A percentile compares a stretch with the other conserved stretches of the same genome.
Conservation (phyloP, 2,113 vertebrate genomes). For the Delphinapterus leucas region DNA sequence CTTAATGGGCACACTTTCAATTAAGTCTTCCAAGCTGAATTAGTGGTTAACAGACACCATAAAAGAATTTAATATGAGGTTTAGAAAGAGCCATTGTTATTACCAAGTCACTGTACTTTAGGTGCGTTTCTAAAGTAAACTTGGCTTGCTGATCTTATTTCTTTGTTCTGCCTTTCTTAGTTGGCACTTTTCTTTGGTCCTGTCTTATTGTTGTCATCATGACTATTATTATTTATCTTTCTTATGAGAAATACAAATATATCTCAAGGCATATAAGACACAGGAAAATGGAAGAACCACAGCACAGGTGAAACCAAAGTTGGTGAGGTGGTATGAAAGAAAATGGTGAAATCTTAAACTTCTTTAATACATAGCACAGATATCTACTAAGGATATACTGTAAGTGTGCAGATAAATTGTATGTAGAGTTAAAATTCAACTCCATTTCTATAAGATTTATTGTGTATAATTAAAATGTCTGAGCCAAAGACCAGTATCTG, state of each 20-base stretch:
- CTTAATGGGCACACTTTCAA: background rate
- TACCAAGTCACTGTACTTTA: background rate
- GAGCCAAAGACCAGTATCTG: background rate
- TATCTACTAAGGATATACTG: background rate
- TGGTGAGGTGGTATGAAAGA: background rate
- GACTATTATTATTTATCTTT: constrained; percentile 11
- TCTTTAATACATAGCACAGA: background rate
- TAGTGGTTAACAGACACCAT: background rate
- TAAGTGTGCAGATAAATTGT: background rate
- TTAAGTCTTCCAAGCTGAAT: background rate
- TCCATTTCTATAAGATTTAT: background rate
- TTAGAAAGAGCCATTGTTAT: background rate
- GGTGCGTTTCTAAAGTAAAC: background rate
- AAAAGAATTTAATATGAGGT: background rate
- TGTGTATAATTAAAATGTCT: background rate
- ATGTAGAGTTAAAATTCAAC: background rate
- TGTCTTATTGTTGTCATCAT: background rate
- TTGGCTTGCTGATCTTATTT: background rate
- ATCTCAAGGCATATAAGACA: background rate
- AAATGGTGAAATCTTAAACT: constrained; percentile 2
- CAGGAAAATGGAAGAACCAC: background rate
- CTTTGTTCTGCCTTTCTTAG: background rate
- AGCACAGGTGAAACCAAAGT: background rate
- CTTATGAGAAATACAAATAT: background rate
- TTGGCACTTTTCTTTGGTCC: background rate